Conservation (phyloP, 2,113 vertebrate species). For the Ramphastos sulfuratus region DNA sequence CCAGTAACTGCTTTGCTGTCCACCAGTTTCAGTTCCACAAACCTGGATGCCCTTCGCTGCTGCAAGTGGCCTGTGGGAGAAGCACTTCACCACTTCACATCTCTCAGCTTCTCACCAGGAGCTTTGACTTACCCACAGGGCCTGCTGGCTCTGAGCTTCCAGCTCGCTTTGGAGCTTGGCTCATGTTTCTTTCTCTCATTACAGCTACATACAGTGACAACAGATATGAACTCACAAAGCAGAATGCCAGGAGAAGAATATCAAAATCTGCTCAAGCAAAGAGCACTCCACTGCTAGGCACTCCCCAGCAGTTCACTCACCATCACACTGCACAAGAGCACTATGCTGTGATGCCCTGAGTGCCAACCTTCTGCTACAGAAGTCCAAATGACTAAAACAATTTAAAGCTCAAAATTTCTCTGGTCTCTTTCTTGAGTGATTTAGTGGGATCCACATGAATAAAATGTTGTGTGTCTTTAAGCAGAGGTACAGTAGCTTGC, state of each 20-base stretch:
- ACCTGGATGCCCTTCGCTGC: fast-evolving
- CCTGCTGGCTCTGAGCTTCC: not conserved
- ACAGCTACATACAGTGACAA: not conserved
- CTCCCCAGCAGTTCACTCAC: not conserved
- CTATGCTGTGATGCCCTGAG: not conserved
- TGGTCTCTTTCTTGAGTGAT: not conserved
- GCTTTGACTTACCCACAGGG: not conserved
- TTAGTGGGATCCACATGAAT: not conserved
- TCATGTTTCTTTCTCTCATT: not conserved
- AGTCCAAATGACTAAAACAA: not conserved
- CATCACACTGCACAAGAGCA: not conserved
- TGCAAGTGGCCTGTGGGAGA: not conserved
- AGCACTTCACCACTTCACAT: not conserved
- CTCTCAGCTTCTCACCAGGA: not conserved
- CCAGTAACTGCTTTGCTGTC: not conserved
- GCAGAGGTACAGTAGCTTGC: not conserved
- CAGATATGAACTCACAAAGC: not conserved
- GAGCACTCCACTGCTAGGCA: not conserved
- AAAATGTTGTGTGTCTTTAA: not conserved
- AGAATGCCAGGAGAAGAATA: not conserved
- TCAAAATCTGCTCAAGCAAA: not conserved
- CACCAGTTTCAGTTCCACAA: not conserved
- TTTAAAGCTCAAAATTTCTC: not conserved
- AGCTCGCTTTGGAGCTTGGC: not conserved
- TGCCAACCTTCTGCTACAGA: not conserved